Evolutionary conservation across 2,888 invertebrate species (phyloP).

Genomic region (Notodonta ziczac): DNA sequence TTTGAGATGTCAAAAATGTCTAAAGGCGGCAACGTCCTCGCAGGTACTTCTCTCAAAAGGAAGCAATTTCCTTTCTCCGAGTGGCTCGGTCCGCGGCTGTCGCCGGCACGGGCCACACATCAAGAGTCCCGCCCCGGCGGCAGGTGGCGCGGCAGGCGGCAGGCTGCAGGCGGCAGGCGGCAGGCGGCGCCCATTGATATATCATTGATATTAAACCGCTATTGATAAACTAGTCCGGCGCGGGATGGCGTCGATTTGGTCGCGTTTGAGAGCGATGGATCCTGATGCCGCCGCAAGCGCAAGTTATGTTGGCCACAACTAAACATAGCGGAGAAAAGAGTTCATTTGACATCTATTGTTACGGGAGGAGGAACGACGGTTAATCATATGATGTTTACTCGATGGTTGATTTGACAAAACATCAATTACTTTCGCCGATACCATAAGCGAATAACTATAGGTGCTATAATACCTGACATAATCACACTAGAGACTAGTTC

Average conservation of each 20-base stretch:
- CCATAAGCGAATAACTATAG: no score
- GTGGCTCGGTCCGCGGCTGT: slow-evolving; percentile 2
- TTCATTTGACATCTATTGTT: no score
- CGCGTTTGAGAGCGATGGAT: not conserved
- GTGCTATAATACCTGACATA: no score
- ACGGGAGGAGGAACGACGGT: no score
- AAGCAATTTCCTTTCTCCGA: slow-evolving; percentile 5
- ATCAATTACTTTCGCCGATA: no score
- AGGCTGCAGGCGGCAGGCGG: not conserved
- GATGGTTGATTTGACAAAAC: no score
- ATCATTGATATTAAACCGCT: slow-evolving; percentile 4
- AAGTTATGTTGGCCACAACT: no score
- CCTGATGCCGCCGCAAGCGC: not conserved
- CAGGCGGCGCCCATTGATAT: not conserved
- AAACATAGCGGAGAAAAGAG: no score
- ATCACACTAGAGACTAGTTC: no score
- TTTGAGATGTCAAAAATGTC: not conserved
- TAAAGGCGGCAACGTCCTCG: not conserved
- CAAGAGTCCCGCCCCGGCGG: not conserved
- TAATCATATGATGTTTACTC: no score
- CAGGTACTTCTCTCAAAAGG: not conserved
- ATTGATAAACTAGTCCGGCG: not conserved
- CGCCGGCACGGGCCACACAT: slow-evolving; percentile 1
- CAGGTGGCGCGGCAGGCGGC: not conserved
- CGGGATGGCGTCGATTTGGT: not conserved